A percentile compares a stretch with the other conserved stretches of the same genome.
phyloP scores from a whole-genome alignment of 2,888 invertebrate genomes.

The Conistra vaccinii region DNA sequence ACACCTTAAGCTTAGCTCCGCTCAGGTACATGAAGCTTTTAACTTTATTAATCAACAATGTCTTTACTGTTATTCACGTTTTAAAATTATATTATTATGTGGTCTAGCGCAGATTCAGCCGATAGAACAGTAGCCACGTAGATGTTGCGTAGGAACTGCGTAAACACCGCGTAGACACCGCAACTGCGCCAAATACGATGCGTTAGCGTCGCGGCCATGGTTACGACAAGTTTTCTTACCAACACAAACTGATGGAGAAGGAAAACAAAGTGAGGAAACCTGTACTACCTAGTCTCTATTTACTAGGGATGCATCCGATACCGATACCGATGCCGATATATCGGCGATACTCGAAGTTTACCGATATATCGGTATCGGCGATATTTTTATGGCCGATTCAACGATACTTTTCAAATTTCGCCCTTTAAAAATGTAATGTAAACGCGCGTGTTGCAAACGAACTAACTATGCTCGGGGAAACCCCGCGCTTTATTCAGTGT shows the following conservation, averaged over 20 bases:
- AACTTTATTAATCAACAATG: not conserved
- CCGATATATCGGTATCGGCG: too few relatives aligned
- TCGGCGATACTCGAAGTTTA: too few relatives aligned
- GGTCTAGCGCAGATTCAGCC: not conserved
- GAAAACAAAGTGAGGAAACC: not conserved
- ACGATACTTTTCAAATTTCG: too few relatives aligned
- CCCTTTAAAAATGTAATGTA: too few relatives aligned
- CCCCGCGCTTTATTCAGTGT: too few relatives aligned
- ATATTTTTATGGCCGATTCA: too few relatives aligned
- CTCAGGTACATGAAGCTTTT: constrained; percentile 6
- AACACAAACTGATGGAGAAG: not conserved
- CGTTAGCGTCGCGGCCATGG: not conserved
- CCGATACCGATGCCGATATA: too few relatives aligned
- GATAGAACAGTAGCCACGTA: too few relatives aligned
- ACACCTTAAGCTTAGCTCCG: too few relatives aligned
- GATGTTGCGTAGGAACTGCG: not conserved
- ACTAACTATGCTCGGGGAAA: too few relatives aligned
- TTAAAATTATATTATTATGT: not conserved
- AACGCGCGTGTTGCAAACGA: too few relatives aligned
- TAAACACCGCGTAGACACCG: not conserved
- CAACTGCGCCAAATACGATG: not conserved
- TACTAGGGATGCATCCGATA: too few relatives aligned
- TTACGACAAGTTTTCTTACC: not conserved
- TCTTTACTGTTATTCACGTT: not conserved
- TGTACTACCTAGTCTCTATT: not conserved